Evolutionary conservation across 2,888 invertebrate genomes (phyloP), one percentile per base, ranked within the genome.

Genomic region (Cephus rjabovi): DNA sequence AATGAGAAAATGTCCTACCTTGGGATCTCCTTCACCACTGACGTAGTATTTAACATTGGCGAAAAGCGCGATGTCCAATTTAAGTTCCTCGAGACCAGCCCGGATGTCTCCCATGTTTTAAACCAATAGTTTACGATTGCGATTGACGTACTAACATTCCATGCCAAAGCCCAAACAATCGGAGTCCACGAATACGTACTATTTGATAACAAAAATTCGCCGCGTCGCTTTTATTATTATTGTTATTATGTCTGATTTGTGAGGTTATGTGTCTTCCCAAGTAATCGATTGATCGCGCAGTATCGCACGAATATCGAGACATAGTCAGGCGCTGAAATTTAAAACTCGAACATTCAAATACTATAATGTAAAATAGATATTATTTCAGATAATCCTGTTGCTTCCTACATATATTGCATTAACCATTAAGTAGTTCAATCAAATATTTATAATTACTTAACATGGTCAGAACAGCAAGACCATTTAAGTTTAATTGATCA

Each of bases 1-100:
- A 76, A 37, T 71, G 83, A 70, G n/a, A 34, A 80, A 80, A 78
- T 31, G 12, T 70, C 34, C 77, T 83, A 91, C 91, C 89, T 91
- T 91, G 56, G 91, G 88, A 83, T 91, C 91, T 75, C 87, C 89
- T 82, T 96, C 95, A 85, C 97, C 97, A 90, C 95, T 96, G 87
- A 96, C 93, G 92, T 95, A 97, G 93, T 95, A 97, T 90, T 96
- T 96, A 86, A 97, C 95, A 93, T 95, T 95, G 92, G 95, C 95
- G 92, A 97, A 97, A 86, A 97, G 93, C 87, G 93, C 93, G 88
- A 94, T 94, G 78, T 92, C 91, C 76, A 93, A 87, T 81, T 93
- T 92, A 79, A 92, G 85, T 82, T 91, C 91, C 79, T 92, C 89
- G 79, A 92, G 88, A 80, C 92, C 91, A 82, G 92, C 92, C 79